Evolutionary conservation across 2,113 vertebrate genomes (phyloP), one percentile per base, ranked within the genome.

Genomic region (Hemicordylus capensis): DNA sequence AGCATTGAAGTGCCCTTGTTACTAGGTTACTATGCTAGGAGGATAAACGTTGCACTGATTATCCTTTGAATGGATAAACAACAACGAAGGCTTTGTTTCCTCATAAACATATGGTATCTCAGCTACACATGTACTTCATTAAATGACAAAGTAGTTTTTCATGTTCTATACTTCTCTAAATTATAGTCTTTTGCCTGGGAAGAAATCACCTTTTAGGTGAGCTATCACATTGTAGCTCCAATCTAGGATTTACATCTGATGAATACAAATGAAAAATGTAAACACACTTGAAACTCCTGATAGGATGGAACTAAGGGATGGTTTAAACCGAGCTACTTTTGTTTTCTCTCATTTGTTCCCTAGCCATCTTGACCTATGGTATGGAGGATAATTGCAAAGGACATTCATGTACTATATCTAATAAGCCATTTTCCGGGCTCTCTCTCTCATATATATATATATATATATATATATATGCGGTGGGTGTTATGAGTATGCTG

Each of bases 131-230:
- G 67, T 6, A 24, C 3, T 84, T 74, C 78, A 84, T 54, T 26
- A 69, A 78, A 85, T 81, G 17, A 69, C 58, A 79, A 72, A 69
- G 28, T 67, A 3, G 15, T 6, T 9, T 72, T 75, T 48, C 6
- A n/a, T 78, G 15, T 51, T 51, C 61, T 4, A 3, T 59, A 26
- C 39, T 89, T 31, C 34, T 89, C 63, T 84, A 20, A 42, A n/a
- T 81, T 81, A 64, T 15, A 44, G 12, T n/a, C 6, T 42, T 17
- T 22, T 86, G 26, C 22, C 73, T 9, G 81, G 37, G 46, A 63
- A 34, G n/a, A 70, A 59, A 46, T 79, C 28, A 19, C 31, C 61
- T 78, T 81, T 61, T 70, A 76, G 17, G 64, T 84, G 87, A 63
- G 72, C 72, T 37, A n/a, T 22, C 56, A 19, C 42, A 1, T 48